These are phyloP conservation scores for Ericerus pela DNA, from an alignment of 1,140 invertebrate genomes.

Conservation along the genomic window DNA sequence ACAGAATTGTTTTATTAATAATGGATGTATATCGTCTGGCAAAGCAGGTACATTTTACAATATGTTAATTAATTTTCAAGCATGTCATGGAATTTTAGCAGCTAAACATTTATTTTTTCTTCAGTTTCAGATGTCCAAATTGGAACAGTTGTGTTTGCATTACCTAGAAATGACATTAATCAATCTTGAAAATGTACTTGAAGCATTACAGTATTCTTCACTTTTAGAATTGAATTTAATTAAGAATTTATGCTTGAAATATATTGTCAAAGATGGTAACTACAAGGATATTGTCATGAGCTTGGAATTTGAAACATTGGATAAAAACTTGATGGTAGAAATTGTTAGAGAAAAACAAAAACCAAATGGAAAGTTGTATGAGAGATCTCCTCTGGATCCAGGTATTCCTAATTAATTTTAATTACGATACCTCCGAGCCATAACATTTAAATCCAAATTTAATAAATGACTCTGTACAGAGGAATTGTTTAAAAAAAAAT, in stretches of 20 bases:
- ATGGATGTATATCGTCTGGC: constrained; percentile 86
- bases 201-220: constrained; percentile 74
- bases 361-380: constrained; percentile 29
- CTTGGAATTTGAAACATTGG: constrained; percentile 76
- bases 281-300: constrained; percentile 86
- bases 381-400: neutral
- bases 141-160: constrained; percentile 79
- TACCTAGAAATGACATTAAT: constrained; percentile 81
- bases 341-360: constrained; percentile 69
- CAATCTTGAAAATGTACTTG: constrained; percentile 71
- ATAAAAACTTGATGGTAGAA: constrained; percentile 81
- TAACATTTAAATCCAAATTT: too few relatives aligned
- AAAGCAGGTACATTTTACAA: constrained; percentile 37
- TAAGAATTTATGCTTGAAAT: constrained; percentile 82
- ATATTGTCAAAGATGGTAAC: constrained; percentile 84
- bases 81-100: neutral
- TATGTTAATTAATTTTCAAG: constrained; percentile 10
- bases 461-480: too few relatives aligned
- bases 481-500: too few relatives aligned
- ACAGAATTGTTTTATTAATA: constrained; percentile 71
- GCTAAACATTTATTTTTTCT: too few relatives aligned
- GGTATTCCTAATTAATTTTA: too few relatives aligned
- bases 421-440: too few relatives aligned
- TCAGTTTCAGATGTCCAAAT: constrained; percentile 71
- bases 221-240: constrained; percentile 66